Percentiles rank a stretch among this genome's conserved stretches.
phyloP scores from a whole-genome alignment of 2,797 vertebrate species.

The Molothrus aeneus region DNA sequence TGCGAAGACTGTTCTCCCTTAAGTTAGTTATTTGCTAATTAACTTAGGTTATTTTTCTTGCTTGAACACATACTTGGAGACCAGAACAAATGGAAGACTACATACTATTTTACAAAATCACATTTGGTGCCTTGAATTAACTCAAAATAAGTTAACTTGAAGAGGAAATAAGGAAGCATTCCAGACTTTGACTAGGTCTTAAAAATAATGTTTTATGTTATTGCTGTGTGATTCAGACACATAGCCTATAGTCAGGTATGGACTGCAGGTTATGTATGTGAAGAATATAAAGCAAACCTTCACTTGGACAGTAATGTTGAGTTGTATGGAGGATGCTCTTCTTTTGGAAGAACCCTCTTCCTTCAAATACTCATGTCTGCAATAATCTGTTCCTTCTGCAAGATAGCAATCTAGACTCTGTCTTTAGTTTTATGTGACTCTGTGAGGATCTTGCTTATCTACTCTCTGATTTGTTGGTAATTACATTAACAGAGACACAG shows the following conservation, averaged over 20 bases:
- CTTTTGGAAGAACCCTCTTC: background rate
- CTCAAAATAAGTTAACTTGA: background rate
- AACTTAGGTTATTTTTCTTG: constrained; percentile 11
- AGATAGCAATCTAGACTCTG: background rate
- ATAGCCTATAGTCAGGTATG: background rate
- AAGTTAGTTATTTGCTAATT: constrained; percentile 26
- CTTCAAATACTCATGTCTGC: background rate
- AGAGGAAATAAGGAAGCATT: background rate
- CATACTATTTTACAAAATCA: background rate
- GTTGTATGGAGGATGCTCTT: background rate
- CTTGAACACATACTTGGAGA: background rate
- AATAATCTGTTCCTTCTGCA: background rate
- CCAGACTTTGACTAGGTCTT: background rate
- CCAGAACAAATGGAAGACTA: background rate
- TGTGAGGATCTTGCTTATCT: background rate
- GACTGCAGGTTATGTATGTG: background rate
- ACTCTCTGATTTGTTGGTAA: background rate
- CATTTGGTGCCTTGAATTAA: background rate
- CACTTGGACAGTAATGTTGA: background rate
- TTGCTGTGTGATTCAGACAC: background rate
- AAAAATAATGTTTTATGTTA: background rate
- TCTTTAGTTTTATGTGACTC: background rate
- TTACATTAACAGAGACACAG: background rate
- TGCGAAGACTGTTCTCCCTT: background rate
- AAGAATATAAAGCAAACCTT: background rate